Evolutionary conservation across 2,113 vertebrate species (phyloP), one percentile per base, ranked within the genome.

Genomic region (Bubo scandiacus): DNA sequence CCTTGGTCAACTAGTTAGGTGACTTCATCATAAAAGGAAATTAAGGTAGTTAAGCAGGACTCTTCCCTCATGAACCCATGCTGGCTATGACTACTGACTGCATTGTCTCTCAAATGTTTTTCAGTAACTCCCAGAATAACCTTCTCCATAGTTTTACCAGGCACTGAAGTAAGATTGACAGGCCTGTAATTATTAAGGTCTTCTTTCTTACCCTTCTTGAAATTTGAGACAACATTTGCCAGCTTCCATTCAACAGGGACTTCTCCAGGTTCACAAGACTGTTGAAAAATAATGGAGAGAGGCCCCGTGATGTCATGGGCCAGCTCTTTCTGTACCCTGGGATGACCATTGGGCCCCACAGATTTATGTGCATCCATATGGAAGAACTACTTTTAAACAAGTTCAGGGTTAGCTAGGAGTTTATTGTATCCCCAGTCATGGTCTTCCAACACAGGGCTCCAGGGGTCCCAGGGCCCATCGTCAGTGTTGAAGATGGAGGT

Each of bases 311-410:
- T 80, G 52, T 15, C 5, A 14, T 38, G 2, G 0, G 10, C 32
- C 38, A 51, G n/a, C 12, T 65, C 18, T 65, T 43, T 54, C 8
- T 12, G 36, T 26, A 27, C 17, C 10, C 4, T 26, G 47, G 22
- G 36, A 21, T 65, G 47, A 65, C 2, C 6, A 12, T 42, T 2
- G 0, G 38, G 14, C 8, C 18, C 10, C 8, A n/a, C 15, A 40
- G 29, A 34, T 42, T 34, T 43, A 43, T 29, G 9, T 6, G 15
- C 32, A 66, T 54, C 38, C 19, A 18, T 32, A 12, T 63, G n/a
- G 16, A 61, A 23, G 22, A 38, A n/a, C 23, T 26, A 61, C n/a
- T 61, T 61, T 26, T 4, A 5, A 61, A 17, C 59, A 61, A 61
- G 59, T 26, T 61, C n/a, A 26, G 15, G 15, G 23, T 26, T 17